Evolutionary conservation across 2,797 vertebrate genomes (phyloP).

Genomic region (Tympanoctomys barrerae): DNA sequence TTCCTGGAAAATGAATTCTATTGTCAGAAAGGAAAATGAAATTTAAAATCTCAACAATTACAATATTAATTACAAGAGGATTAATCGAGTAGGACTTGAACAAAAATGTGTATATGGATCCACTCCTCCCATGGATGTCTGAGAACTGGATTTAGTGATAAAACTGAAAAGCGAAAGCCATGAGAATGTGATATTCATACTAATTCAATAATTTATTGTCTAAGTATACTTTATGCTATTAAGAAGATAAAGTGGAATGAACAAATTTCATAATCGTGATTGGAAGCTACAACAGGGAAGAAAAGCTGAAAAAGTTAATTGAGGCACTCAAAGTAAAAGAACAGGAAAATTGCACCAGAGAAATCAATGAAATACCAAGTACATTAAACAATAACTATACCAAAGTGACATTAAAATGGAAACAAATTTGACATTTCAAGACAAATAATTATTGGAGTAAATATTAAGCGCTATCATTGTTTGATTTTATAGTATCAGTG

Average conservation of each 20-base stretch:
- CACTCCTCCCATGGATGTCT: not conserved
- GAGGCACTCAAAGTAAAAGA: not conserved
- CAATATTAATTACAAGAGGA: not conserved
- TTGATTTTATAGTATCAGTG: constrained; percentile 46
- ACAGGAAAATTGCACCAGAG: not conserved
- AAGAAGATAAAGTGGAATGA: not conserved
- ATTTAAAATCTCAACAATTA: not conserved
- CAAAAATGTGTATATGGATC: not conserved
- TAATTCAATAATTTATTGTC: constrained; percentile 10
- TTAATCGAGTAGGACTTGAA: not conserved
- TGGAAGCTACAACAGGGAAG: not conserved
- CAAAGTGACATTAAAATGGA: constrained; percentile 7
- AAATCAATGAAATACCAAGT: constrained; percentile 46
- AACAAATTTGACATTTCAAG: constrained; percentile 59
- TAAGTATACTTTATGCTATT: not conserved
- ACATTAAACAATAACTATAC: not conserved
- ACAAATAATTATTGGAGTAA: constrained; percentile 47
- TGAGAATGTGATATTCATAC: not conserved
- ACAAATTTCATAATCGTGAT: not conserved
- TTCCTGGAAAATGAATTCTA: not conserved
- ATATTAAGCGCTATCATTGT: not conserved
- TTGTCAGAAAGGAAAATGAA: not conserved
- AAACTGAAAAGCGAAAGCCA: not conserved
- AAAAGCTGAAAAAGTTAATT: not conserved
- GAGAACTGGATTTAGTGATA: not conserved